phyloP scores from a whole-genome alignment of 2,113 vertebrate genomes.

The Cyanoderma ruficeps region DNA sequence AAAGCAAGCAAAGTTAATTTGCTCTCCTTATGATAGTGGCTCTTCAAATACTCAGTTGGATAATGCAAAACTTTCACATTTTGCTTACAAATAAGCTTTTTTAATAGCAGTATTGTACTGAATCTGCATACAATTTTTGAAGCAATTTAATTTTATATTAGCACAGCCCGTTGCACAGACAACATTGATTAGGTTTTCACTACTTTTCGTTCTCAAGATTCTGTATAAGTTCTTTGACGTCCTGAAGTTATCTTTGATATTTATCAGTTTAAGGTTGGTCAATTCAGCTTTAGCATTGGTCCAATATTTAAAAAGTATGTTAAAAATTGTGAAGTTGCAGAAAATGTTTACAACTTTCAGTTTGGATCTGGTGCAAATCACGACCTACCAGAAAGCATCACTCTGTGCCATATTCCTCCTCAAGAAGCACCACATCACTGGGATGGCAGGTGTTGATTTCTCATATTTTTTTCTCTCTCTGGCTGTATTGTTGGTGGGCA shows the following conservation, averaged over 20 bases:
- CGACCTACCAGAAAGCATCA: not conserved
- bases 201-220: not conserved
- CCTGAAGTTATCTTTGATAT: constrained; percentile 10
- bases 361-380: not conserved
- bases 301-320: not conserved
- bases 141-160: constrained; percentile 32
- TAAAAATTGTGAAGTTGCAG: not conserved
- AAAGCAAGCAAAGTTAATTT: constrained; percentile 41
- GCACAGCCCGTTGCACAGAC: not conserved
- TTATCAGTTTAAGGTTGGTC: not conserved
- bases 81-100: constrained; percentile 52
- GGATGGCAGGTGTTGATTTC: not conserved
- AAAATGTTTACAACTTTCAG: not conserved
- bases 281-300: not conserved
- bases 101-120: not conserved
- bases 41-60: constrained; percentile 30
- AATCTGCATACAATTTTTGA: constrained; percentile 31
- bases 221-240: constrained; percentile 2
- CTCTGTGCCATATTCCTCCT: not conserved
- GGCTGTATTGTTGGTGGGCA: not conserved
- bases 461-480: not conserved
- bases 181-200: not conserved
- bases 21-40: not conserved
- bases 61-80: constrained; percentile 42
- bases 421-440: fast-evolving